Evolutionary conservation across 2,888 invertebrate species (phyloP).

Genomic region (Morpho helenor): DNA sequence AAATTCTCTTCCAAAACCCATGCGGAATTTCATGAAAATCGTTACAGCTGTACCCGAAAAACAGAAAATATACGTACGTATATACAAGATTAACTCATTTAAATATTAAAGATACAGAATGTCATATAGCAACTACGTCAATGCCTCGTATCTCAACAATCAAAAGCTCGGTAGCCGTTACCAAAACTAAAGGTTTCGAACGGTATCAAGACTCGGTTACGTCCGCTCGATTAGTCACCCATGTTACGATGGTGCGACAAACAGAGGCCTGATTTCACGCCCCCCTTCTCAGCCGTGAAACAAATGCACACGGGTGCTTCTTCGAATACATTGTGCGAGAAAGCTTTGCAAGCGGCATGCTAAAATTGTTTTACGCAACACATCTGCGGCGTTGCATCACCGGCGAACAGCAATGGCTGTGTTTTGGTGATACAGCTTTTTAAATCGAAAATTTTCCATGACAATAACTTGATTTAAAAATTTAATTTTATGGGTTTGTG

Average conservation of each 20-base stretch:
- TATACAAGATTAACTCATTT: too few relatives aligned
- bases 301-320: constrained; percentile 62
- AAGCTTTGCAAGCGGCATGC: constrained; percentile 69
- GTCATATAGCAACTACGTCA: too few relatives aligned
- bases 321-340: constrained; percentile 55
- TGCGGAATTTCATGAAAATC: too few relatives aligned
- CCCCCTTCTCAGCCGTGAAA: constrained; percentile 34
- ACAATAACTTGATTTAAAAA: neutral
- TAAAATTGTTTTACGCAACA: constrained; percentile 69
- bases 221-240: constrained; percentile 54
- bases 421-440: constrained; percentile 1
- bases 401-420: constrained; percentile 24
- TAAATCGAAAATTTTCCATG: neutral
- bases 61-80: too few relatives aligned
- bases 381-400: constrained; percentile 52
- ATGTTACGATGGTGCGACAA: constrained; percentile 42
- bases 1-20: too few relatives aligned
- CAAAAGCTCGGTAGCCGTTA: constrained; percentile 22
- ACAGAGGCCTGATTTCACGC: constrained; percentile 62
- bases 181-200: constrained; percentile 29
- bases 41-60: too few relatives aligned
- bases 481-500: too few relatives aligned
- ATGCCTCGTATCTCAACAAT: constrained; percentile 5
- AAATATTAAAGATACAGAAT: too few relatives aligned
- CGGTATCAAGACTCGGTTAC: constrained; percentile 60